Conservation (phyloP, 2,888 invertebrate species). For the Drosophila borborema region DNA sequence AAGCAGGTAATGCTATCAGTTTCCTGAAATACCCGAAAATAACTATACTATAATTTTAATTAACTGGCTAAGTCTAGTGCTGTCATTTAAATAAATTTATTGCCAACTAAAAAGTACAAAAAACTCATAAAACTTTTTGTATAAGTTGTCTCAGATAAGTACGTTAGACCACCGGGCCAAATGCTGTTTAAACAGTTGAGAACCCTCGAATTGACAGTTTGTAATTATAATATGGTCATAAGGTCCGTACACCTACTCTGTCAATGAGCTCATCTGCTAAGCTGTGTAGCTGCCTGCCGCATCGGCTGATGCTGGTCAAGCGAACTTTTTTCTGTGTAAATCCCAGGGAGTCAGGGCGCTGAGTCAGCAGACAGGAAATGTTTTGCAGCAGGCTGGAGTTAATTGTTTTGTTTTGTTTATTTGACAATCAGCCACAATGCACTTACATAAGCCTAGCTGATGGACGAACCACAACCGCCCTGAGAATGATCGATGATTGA, state of each 20-base stretch:
- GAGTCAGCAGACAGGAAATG: constrained; percentile 48
- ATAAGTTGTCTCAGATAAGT: neutral
- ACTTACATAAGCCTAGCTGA: constrained; percentile 38
- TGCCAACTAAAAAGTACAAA: constrained; percentile 15
- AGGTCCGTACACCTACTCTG: constrained; percentile 19
- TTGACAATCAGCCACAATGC: constrained; percentile 42
- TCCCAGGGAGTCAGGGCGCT: constrained; percentile 10
- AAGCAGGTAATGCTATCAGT: neutral
- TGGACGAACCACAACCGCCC: constrained; percentile 9
- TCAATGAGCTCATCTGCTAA: constrained; percentile 28
- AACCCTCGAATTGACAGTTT: constrained; percentile 9
- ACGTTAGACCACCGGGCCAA: constrained; percentile 5
- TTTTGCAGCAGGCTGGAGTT: constrained; percentile 1
- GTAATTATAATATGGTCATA: constrained; percentile 33
- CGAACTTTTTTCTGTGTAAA: neutral
- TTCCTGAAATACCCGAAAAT: neutral
- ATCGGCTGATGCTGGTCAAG: neutral
- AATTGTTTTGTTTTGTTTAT: constrained; percentile 35
- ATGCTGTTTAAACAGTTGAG: constrained; percentile 5
- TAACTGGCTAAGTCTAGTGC: neutral
- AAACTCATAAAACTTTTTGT: constrained; percentile 12
- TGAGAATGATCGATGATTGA: constrained; percentile 56
- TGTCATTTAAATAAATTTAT: constrained; percentile 23
- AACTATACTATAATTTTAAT: neutral
- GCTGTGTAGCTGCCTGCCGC: neutral